These are phyloP conservation scores for Trichoplusia ni DNA, from an alignment of 1,140 invertebrate species.

Conservation along the genomic window DNA sequence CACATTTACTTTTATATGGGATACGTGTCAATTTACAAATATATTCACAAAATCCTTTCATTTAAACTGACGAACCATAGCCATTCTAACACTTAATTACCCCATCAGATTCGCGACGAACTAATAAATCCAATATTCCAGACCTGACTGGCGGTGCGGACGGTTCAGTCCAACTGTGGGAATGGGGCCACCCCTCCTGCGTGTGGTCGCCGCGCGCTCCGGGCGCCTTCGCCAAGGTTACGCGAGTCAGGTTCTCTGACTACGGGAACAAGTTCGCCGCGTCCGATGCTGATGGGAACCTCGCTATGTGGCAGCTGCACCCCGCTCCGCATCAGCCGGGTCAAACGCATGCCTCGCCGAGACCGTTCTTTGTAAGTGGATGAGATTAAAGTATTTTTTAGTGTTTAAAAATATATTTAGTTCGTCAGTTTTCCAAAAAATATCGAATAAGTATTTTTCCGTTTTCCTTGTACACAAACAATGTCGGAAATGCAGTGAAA, in stretches of 20 bases:
- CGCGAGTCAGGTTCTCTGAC: conserved; percentile 95
- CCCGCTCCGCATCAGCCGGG: conserved; percentile 77
- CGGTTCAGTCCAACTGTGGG: conserved; percentile 98
- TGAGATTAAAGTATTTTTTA: conserved; percentile 17
- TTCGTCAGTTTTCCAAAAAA: too few species aligned
- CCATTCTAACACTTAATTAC: not conserved
- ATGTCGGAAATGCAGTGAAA: too few species aligned
- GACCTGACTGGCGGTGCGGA: conserved; percentile 98
- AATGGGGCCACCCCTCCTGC: conserved; percentile 96
- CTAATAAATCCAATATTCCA: too few species aligned
- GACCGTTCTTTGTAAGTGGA: conserved; percentile 96
- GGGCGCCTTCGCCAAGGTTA: conserved; percentile 96
- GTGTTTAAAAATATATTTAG: too few species aligned
- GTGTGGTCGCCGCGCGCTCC: conserved; percentile 94
- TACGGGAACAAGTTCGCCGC: conserved; percentile 99
- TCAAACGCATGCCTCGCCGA: conserved; percentile 84
- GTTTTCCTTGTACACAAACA: too few species aligned
- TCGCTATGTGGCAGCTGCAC: conserved; percentile 97
- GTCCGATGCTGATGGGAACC: conserved; percentile 94
- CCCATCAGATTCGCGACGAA: not conserved
- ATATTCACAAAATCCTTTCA: too few species aligned
- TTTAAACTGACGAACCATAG: too few species aligned
- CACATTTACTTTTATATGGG: too few species aligned
- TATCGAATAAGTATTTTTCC: too few species aligned
- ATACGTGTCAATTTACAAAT: too few species aligned